Base-by-base conservation (phyloP, 2,888 invertebrate species). In the Allygus modestus region DNA sequence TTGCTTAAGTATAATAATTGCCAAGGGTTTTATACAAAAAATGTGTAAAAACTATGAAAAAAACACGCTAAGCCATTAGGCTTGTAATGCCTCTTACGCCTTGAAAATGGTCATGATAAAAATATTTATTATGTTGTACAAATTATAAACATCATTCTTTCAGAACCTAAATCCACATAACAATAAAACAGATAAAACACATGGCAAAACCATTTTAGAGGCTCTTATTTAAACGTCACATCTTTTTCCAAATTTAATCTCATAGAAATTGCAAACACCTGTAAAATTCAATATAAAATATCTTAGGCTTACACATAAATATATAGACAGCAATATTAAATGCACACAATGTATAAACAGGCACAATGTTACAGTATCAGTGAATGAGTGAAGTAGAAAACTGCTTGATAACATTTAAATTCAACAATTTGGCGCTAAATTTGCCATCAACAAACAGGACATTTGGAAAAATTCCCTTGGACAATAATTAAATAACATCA, bases 331-430 rank as follows among this genome's bases (percentile, higher is more conserved):
- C 41, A 71, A 37, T 71, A 20, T 71, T 71, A 71, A 71, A 71
- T 71, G 71, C 71, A 71, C 71, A 71, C 37, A 71, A 71, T 41
- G 20, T 71, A 33, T 41, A 23, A 71, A 41, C 71, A 71, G 71
- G 71, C 71, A 71, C 71, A 71, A 65, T 17, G 12, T 65, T 65
- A 31, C 65, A 12, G 28, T 65, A 65, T 65, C 65, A 65, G 65
- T 28, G 65, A 65, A 26, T 15, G 31, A 65, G 28, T 31, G 12
- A 65, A 28, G 2, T 28, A 28, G 12, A 12, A 65, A 65, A 65
- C 17, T 28, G 9, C 26, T 31, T 15, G 1, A 28, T 2, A 65
- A 65, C 65, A 28, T 65, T 65, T 23, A 58, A 58, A 58, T 58
- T 58, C 28, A 65, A 65, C 65, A 65, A 65, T 15, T 2, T 28